These are phyloP conservation scores for Dendrolimus kikuchii DNA, from an alignment of 1,140 invertebrate species.

Conservation along the genomic window DNA sequence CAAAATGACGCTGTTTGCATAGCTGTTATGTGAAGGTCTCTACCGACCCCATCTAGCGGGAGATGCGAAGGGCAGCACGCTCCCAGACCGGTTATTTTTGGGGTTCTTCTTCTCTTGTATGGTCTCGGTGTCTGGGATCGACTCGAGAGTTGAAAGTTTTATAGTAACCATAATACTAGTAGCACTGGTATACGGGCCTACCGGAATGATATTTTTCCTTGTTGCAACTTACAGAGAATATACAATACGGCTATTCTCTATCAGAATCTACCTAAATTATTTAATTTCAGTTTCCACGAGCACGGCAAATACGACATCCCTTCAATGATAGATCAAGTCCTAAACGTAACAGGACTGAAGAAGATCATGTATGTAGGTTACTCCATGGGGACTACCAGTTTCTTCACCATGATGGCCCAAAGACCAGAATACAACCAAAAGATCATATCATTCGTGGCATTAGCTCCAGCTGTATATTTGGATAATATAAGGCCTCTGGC, in stretches of 20 bases:
- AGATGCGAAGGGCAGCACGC: too few relatives aligned
- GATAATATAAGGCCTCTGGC: constrained; percentile 32
- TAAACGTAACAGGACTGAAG: constrained; percentile 67
- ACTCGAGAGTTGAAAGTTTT: too few relatives aligned
- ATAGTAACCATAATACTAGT: too few relatives aligned
- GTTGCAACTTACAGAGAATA: constrained; percentile 1
- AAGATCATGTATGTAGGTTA: constrained; percentile 75
- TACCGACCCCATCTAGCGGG: too few relatives aligned
- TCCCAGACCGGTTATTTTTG: too few relatives aligned
- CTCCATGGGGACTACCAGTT: constrained; percentile 76
- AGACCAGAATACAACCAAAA: constrained; percentile 73
- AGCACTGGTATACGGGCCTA: too few relatives aligned
- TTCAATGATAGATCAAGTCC: constrained; percentile 77
- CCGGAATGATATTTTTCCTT: too few relatives aligned
- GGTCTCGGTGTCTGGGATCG: too few relatives aligned
- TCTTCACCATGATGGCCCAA: constrained; percentile 75
- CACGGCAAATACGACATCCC: constrained; percentile 76
- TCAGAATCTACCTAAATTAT: not conserved
- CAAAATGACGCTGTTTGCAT: too few relatives aligned
- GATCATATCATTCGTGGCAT: constrained; percentile 56
- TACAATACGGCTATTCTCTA: not conserved
- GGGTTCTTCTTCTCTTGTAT: too few relatives aligned
- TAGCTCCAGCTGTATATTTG: constrained; percentile 58
- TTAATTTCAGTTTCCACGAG: constrained; percentile 45
- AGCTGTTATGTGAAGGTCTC: too few relatives aligned